phyloP scores from a whole-genome alignment of 2,888 invertebrate species.

The Lasioglossum leucozonium region DNA sequence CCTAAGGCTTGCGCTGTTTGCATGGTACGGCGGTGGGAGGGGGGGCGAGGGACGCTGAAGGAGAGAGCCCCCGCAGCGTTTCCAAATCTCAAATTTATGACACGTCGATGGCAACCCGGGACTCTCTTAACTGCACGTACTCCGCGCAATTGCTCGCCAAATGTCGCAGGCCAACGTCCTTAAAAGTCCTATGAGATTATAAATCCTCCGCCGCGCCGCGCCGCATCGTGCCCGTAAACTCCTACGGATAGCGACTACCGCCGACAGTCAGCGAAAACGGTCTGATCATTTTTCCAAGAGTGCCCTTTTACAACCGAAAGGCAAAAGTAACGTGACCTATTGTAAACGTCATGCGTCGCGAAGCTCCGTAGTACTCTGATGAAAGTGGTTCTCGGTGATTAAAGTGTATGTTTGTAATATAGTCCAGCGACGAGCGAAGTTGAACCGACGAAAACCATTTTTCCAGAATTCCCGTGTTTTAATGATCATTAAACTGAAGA shows the following conservation, averaged over 20 bases:
- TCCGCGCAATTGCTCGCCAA: neutral
- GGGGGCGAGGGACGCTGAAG: too few species aligned
- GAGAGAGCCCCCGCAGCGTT: neutral
- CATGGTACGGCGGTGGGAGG: neutral
- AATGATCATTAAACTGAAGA: too few species aligned
- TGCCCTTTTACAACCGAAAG: neutral
- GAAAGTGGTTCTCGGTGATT: neutral
- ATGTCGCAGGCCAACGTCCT: neutral
- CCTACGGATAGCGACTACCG: neutral
- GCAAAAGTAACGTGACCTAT: neutral
- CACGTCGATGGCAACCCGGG: slow-evolving; percentile 1
- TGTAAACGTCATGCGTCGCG: neutral
- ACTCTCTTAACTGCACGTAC: slow-evolving; percentile 7
- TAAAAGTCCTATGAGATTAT: slow-evolving; percentile 6
- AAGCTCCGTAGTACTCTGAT: neutral
- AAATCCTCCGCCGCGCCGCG: neutral
- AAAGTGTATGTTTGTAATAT: neutral
- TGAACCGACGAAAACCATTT: too few species aligned
- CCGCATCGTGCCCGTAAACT: neutral
- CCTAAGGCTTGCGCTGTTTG: neutral
- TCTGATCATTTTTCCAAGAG: neutral
- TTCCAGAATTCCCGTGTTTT: too few species aligned
- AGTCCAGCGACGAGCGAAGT: neutral
- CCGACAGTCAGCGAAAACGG: slow-evolving; percentile 3
- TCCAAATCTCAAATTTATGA: slow-evolving; percentile 11